Base-by-base conservation (phyloP, 2,888 invertebrate species). In the Caenorhabditis japonica region DNA sequence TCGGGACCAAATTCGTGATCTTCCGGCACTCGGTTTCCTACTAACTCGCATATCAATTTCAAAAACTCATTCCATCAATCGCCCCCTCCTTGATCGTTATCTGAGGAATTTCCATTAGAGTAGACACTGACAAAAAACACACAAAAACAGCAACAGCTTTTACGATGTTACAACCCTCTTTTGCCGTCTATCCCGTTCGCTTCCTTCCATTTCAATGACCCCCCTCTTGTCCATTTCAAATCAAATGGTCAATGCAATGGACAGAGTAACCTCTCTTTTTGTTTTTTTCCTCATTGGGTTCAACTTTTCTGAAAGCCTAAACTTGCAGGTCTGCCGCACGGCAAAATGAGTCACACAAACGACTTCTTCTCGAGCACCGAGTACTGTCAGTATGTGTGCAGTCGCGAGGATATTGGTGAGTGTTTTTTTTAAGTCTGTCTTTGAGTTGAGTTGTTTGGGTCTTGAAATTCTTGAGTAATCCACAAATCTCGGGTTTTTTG, bases 301-400 rank as follows among this genome's bases (percentile, higher is more conserved):
- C 34, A 23, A 52, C 38, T 15, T 13, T 15, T 27, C 34, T 13
- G 21, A 21, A 21, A 27, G n/a, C 30, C 44, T 17, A 41, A 46
- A 17, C 43, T 41, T 73, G 30, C 62, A 74, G 74, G 69, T 34
- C 47, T 74, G 27, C 66, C 74, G n/a, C 62, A 66, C n/a, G n/a
- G n/a, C 47, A 68, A 69, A 41, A 68, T 62, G 66, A 62, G 39
- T 15, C 47, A 64, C 34, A 64, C 71, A 34, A 55, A 73, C 17
- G 74, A 74, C 53, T 74, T 69, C 69, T 74, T 66, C 49, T 74
- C 69, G 15, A 69, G 69, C 30, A 66, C 74, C 1, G 74, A 74
- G 43, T 74, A 74, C 39, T 74, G 74, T 64, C 69, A 74, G 55
- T 74, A 74, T 15, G 53, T 58, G 19, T 27, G 60, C 44, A 68